Base-by-base conservation (phyloP, 1,140 invertebrate species). In the Drosophila pallidifrons region DNA sequence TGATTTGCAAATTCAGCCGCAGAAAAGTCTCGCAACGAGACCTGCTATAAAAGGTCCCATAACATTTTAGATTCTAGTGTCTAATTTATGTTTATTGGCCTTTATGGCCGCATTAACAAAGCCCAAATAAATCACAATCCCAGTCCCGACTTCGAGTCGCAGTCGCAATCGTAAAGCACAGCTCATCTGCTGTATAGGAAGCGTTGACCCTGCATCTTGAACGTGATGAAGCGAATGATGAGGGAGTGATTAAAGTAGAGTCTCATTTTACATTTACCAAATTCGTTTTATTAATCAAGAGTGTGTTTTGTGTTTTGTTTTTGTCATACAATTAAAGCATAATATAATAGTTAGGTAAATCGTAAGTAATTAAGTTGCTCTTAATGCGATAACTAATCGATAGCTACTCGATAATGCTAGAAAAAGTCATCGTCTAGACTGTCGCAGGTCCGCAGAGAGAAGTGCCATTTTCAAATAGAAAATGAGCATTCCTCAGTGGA, bases 261-360 rank as follows among this genome's bases (percentile, higher is more conserved):
- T n/a, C 38, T 7, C 16, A 11, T 32, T 25, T 16, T 79, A 70
- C 38, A 75, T 76, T 82, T 87, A 88, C 72, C 78, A 59, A 82
- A 71, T 88, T 83, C 65, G 58, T 74, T 87, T 87, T 87, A 87
- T 87, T 87, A 77, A 82, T 87, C 61, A 79, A 88, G 72, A 87
- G 75, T 80, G 77, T 67, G 32, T 32, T 5, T 32, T 32, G 30
- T 38, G 6, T 68, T 52, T 73, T 61, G 46, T 75, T 75, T 7
- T 86, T 87, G 83, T 87, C 82, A 87, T 87, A 87, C 82, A 88
- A 88, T 87, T 87, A 88, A 87, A 87, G 82, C 82, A 87, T 87
- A 86, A 8, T 70, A 82, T 79, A 63, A 57, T 51, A 68, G 38
- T 61, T 61, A 60, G 45, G 41, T 68, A 57, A 20, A 41, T 20